phyloP scores from a whole-genome alignment of 2,797 vertebrate species.

The Ambastaia sidthimunki region DNA sequence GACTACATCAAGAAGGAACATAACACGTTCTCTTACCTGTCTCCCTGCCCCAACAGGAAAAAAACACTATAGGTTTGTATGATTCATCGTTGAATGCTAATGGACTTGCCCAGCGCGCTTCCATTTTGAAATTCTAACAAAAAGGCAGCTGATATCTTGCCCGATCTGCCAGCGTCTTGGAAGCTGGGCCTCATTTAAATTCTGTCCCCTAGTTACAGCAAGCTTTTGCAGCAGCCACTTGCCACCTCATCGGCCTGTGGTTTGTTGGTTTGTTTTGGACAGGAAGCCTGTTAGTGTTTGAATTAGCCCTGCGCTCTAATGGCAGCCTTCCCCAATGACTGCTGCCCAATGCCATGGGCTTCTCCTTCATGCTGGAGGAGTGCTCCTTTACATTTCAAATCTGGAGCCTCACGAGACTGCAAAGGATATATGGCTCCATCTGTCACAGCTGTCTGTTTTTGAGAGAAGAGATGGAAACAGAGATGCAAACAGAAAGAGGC shows the following conservation, averaged over 20 bases:
- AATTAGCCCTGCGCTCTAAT: constrained; percentile 38
- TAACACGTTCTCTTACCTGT: constrained; percentile 20
- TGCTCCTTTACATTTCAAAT: constrained; percentile 79
- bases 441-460: constrained; percentile 73
- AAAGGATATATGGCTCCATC: constrained; percentile 79
- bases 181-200: constrained; percentile 36
- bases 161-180: constrained; percentile 26
- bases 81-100: constrained; percentile 42
- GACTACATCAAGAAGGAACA: constrained; percentile 14
- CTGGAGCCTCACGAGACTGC: constrained; percentile 68
- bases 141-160: constrained; percentile 34
- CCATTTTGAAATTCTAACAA: constrained; percentile 9
- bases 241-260: constrained; percentile 19
- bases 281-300: constrained; percentile 38
- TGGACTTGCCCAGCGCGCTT: constrained; percentile 20
- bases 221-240: constrained; percentile 31
- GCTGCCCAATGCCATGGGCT: constrained; percentile 39
- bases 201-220: constrained; percentile 26
- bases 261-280: constrained; percentile 46
- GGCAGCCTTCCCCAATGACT: constrained; percentile 19
- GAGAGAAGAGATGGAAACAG: constrained; percentile 63
- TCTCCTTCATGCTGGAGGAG: constrained; percentile 51
- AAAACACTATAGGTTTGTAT: constrained; percentile 12
- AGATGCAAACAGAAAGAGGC: constrained; percentile 28
- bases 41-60: neutral